These are phyloP conservation scores for Manacus vitellinus DNA, from an alignment of 2,113 vertebrate genomes.

Conservation along the genomic window DNA sequence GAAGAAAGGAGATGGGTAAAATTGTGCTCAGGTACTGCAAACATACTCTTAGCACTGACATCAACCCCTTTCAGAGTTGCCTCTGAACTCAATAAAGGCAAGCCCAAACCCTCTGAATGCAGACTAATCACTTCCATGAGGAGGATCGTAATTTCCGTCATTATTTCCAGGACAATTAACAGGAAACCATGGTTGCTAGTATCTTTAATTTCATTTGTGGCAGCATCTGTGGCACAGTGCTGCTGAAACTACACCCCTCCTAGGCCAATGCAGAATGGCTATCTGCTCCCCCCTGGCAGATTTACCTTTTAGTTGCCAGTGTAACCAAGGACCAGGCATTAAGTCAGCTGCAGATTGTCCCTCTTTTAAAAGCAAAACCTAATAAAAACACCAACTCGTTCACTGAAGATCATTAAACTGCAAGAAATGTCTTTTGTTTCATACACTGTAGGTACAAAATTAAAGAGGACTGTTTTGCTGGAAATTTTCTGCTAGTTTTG, in stretches of 20 bases:
- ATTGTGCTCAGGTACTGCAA: neutral
- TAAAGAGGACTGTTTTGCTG: neutral
- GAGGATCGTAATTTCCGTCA: neutral
- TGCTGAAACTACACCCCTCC: neutral
- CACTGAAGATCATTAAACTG: neutral
- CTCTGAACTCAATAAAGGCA: neutral
- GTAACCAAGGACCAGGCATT: neutral
- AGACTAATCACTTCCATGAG: neutral
- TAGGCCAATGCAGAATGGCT: neutral
- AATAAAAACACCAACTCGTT: neutral
- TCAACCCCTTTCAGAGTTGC: neutral
- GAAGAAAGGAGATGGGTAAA: fast-evolving
- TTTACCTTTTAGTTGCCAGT: neutral
- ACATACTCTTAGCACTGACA: neutral
- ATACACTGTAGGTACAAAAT: neutral
- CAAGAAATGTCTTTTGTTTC: neutral
- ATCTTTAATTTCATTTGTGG: neutral
- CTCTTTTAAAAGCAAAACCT: neutral
- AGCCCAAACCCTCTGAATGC: neutral
- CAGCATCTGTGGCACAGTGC: neutral
- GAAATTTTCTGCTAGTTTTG: neutral
- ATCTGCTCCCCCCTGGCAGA: neutral
- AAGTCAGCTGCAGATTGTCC: neutral
- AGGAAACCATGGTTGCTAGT: neutral
- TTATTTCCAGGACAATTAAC: neutral